Percentiles rank a stretch among this genome's conserved stretches.
Evolutionary conservation across 1,140 invertebrate genomes (phyloP).

Genomic region (Orius insidiosus): DNA sequence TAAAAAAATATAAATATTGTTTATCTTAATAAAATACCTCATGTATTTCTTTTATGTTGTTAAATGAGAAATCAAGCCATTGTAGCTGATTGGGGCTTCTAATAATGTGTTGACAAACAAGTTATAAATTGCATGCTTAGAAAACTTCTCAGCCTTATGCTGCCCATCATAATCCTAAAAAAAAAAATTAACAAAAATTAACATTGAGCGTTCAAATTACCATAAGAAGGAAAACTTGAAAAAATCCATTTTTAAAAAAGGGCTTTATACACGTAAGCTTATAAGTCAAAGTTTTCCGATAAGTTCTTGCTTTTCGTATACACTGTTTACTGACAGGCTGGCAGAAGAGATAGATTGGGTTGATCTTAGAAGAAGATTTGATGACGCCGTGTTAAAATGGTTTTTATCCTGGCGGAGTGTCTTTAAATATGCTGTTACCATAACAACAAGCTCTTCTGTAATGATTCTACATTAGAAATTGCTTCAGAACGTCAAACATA

Average conservation of each 20-base stretch:
- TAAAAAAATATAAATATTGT: constrained; percentile 8
- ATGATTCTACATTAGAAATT: no score
- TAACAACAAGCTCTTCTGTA: no score
- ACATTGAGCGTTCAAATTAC: constrained; percentile 1
- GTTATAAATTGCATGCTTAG: constrained; percentile 31
- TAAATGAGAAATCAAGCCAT: constrained; percentile 36
- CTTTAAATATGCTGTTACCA: no score
- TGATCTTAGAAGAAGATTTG: no score
- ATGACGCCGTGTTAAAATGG: no score
- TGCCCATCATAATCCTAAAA: constrained; percentile 18
- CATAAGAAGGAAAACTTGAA: constrained; percentile 10
- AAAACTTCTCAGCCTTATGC: constrained; percentile 59
- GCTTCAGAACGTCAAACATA: no score
- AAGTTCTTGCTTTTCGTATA: not conserved
- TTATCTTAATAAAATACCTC: constrained; percentile 20
- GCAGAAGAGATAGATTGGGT: no score
- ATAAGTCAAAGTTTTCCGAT: not conserved
- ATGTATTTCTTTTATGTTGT: constrained; percentile 29
- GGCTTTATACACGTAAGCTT: not conserved
- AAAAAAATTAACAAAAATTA: not conserved
- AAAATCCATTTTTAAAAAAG: constrained; percentile 11
- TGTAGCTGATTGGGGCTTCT: constrained; percentile 27
- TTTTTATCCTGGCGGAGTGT: no score
- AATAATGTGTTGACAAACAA: constrained; percentile 25
- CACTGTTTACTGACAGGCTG: no score